phyloP scores from a whole-genome alignment of 2,888 invertebrate genomes.

The Apeira syringaria region DNA sequence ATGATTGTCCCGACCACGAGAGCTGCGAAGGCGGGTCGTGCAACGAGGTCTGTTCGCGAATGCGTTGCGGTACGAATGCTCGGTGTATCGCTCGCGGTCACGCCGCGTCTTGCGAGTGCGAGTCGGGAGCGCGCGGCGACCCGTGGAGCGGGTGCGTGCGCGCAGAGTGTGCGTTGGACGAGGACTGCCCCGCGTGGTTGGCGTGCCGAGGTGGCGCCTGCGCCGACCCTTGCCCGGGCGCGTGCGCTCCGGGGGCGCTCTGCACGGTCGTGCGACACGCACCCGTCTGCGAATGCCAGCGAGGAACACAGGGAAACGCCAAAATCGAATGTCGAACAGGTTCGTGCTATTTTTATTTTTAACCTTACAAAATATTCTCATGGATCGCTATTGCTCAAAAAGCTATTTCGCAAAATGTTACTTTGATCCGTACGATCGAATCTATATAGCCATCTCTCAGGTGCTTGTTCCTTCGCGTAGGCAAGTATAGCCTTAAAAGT shows the following conservation, averaged over 20 bases:
- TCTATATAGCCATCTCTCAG: no score
- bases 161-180: slow-evolving; percentile 90
- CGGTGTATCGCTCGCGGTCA: slow-evolving; percentile 91
- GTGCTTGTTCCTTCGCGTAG: no score
- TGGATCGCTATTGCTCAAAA: no score
- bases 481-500: no score
- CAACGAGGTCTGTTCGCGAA: slow-evolving; percentile 89
- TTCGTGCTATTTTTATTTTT: no score
- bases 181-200: slow-evolving; percentile 90
- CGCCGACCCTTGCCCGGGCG: slow-evolving; percentile 92
- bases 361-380: no score
- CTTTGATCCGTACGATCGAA: no score
- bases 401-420: no score
- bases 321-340: slow-evolving; percentile 85
- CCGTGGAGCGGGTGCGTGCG: slow-evolving; percentile 90
- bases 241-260: slow-evolving; percentile 90
- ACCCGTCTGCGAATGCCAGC: slow-evolving; percentile 91
- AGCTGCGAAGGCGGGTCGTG: slow-evolving; percentile 93
- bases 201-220: slow-evolving; percentile 92
- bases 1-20: slow-evolving; percentile 91
- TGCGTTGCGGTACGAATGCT: slow-evolving; percentile 92
- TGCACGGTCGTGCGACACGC: slow-evolving; percentile 91
- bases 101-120: slow-evolving; percentile 90
- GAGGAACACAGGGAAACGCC: slow-evolving; percentile 92
- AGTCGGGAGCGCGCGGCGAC: slow-evolving; percentile 89